These are phyloP conservation scores for Noctua janthina DNA, from an alignment of 2,888 invertebrate species.

Conservation along the genomic window DNA sequence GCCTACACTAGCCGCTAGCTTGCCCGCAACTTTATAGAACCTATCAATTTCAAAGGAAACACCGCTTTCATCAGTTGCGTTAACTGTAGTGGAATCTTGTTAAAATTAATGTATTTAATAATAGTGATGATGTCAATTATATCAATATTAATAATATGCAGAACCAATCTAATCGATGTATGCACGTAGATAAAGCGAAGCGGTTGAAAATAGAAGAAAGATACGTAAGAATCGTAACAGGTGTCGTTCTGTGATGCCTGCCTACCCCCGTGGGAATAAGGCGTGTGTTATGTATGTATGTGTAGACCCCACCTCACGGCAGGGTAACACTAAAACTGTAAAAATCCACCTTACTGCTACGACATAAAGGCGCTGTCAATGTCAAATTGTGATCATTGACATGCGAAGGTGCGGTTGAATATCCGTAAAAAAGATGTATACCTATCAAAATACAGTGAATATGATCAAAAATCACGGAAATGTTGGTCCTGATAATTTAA, in stretches of 20 bases:
- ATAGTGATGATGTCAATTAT: not conserved
- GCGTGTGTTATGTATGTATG: not conserved
- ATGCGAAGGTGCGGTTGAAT: not conserved
- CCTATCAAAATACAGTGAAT: not conserved
- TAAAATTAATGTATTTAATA: constrained; percentile 19
- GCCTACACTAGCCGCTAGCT: constrained; percentile 42
- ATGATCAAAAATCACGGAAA: not conserved
- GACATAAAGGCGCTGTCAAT: not conserved
- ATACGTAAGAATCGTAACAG: not conserved
- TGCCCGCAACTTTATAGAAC: constrained; percentile 57
- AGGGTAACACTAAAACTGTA: not conserved
- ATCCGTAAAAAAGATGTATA: not conserved
- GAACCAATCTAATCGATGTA: not conserved
- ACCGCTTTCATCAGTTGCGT: constrained; percentile 48
- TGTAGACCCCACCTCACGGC: not conserved
- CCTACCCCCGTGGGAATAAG: not conserved
- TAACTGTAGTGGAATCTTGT: constrained; percentile 11
- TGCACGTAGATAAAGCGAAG: not conserved
- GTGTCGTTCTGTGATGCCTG: not conserved
- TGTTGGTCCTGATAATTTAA: not conserved
- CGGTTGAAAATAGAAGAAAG: not conserved
- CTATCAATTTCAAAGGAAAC: constrained; percentile 61
- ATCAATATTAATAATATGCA: not conserved
- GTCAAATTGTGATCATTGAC: not conserved
- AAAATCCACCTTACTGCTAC: not conserved